phyloP scores from a whole-genome alignment of 1,140 invertebrate species.

The Drosophila lacertosa region DNA sequence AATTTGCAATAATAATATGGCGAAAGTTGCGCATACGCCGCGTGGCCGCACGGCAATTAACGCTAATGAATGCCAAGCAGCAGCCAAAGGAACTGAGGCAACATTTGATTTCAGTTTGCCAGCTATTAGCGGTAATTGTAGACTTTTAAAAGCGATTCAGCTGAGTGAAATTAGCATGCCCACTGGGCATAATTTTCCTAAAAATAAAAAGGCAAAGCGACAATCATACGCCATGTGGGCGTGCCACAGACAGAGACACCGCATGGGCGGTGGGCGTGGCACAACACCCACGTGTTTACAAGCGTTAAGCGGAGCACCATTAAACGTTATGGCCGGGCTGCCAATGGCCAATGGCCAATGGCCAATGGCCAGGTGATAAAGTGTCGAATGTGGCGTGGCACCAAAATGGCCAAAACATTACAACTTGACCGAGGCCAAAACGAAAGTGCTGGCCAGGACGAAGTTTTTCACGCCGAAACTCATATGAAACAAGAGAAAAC shows the following conservation, averaged over 20 bases:
- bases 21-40: conserved; percentile 41
- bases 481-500: no score
- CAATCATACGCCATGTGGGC: conserved; percentile 21
- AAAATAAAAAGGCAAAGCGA: conserved; percentile 32
- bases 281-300: conserved; percentile 71
- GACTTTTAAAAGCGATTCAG: conserved; percentile 62
- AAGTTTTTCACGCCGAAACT: conserved; percentile 38
- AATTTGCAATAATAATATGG: conserved; percentile 73
- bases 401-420: conserved; percentile 36
- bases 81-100: not conserved
- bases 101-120: conserved; percentile 57
- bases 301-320: conserved; percentile 76
- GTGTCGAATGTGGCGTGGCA: conserved; percentile 64
- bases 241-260: conserved; percentile 25
- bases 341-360: conserved; percentile 57
- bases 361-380: conserved; percentile 79
- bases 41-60: conserved; percentile 66
- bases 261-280: not conserved
- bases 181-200: conserved; percentile 67
- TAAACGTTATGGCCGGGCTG: conserved; percentile 72
- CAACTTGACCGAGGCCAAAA: not conserved
- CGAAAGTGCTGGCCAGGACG: conserved; percentile 6
- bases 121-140: conserved; percentile 78
- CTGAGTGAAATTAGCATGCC: conserved; percentile 78
- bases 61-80: conserved; percentile 60